These are phyloP conservation scores for Ophthalmolycus amberensis DNA, from an alignment of 2,113 vertebrate species.

Conservation along the genomic window DNA sequence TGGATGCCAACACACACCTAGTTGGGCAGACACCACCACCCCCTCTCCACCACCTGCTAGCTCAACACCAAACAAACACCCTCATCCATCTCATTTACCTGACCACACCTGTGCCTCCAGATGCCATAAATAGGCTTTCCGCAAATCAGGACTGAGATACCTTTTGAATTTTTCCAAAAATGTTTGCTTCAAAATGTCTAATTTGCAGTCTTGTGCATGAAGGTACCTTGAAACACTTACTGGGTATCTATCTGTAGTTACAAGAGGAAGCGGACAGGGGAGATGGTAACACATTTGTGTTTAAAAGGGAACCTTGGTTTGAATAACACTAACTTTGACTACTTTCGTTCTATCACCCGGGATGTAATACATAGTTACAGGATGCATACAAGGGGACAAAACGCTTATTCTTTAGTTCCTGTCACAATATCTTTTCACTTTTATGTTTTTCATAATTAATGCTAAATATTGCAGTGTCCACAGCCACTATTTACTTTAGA, in stretches of 20 bases:
- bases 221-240: background rate
- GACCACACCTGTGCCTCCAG: slow-evolving; percentile 71
- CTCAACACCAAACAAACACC: slow-evolving; percentile 63
- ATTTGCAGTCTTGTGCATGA: background rate
- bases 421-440: background rate
- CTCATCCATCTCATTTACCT: slow-evolving; percentile 67
- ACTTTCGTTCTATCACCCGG: background rate
- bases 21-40: slow-evolving; percentile 48
- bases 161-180: background rate
- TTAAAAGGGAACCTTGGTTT: background rate
- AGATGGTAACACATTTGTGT: background rate
- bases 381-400: no score
- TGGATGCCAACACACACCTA: slow-evolving; percentile 62
- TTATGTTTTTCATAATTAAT: background rate
- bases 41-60: slow-evolving; percentile 16
- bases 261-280: background rate
- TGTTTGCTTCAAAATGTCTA: background rate
- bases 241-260: background rate
- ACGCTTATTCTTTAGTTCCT: no score
- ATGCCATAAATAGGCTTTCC: slow-evolving; percentile 52
- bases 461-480: background rate
- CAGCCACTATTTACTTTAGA: background rate
- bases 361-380: background rate
- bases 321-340: background rate
- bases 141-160: slow-evolving; percentile 1